Percentiles rank a stretch among this genome's conserved stretches.
phyloP scores from a whole-genome alignment of 1,140 invertebrate species.

The Zaprionus gabonicus region DNA sequence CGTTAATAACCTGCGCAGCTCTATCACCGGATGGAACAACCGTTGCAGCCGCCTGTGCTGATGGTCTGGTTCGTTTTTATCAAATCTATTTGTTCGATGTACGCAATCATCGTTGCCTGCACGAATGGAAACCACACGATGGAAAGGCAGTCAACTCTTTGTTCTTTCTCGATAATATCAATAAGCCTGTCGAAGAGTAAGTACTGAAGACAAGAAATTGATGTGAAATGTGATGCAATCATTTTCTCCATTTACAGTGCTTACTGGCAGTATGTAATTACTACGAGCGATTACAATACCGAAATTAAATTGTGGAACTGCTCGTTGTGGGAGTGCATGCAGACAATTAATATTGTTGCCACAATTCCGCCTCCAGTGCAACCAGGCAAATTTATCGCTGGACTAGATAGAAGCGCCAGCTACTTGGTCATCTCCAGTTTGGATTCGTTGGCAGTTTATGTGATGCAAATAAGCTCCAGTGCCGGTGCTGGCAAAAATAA shows the following conservation, averaged over 20 bases:
- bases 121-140: conserved; percentile 95
- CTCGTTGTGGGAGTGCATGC: conserved; percentile 95
- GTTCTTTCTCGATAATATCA: conserved; percentile 96
- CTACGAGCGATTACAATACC: conserved; percentile 94
- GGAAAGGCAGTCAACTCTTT: conserved; percentile 93
- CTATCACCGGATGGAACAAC: conserved; percentile 97
- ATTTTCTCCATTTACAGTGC: conserved; percentile 36
- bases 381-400: conserved; percentile 87
- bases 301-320: conserved; percentile 98
- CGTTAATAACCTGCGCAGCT: conserved; percentile 92
- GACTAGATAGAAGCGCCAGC: conserved; percentile 91
- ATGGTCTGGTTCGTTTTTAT: conserved; percentile 96
- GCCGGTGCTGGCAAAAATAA: neutral
- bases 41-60: conserved; percentile 93
- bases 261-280: conserved; percentile 96
- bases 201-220: conserved; percentile 63
- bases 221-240: neutral
- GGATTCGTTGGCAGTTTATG: conserved; percentile 90
- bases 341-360: conserved; percentile 90
- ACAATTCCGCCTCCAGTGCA: conserved; percentile 73
- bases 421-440: conserved; percentile 95
- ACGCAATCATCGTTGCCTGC: conserved; percentile 90
- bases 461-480: conserved; percentile 88
- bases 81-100: conserved; percentile 89
- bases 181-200: conserved; percentile 92